Base-by-base conservation (phyloP, 2,888 invertebrate genomes). In the Tenthredo scrophulariae region DNA sequence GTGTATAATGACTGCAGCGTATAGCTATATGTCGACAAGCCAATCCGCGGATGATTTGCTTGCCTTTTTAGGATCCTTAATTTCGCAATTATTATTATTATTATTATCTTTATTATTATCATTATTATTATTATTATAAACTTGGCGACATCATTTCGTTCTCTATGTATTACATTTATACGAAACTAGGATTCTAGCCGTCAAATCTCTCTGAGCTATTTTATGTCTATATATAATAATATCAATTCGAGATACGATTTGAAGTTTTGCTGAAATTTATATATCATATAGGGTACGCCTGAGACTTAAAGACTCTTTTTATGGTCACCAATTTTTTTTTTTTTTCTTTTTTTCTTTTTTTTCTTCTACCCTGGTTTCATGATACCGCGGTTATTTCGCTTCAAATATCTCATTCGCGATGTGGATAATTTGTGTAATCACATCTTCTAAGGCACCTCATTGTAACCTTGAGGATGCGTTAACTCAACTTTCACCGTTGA, bases 401-500 rank as follows among this genome's bases (percentile, higher is more conserved):
- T 43, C 2, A 15, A 75, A 26, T 7, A 15, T 87, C 84, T 50
- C 85, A 58, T 70, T 70, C 22, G 9, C 74, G 40, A 40, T 43
- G 77, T 54, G 46, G 46, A 77, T 74, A 74, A 74, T 80, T 26
- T 84, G 43, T 77, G 29, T 77, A 77, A 77, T 77, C 77, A 54
- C 77, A 37, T 37, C 37, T 18, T 29, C 77, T 77, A 54, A 77
- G 77, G 10, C 77, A 77, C 46, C 26, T 43, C 26, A 54, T 65
- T 33, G 54, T 87, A 88, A 91, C 91, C 91, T 90, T 91, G 91
- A 89, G 87, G 89, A 90, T 90, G 89, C 89, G 88, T 88, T 89
- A 87, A 86, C 88, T 89, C 89, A 89, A 91, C 91, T 91, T 91
- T 91, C 91, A 91, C 91, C 86, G 84, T 85, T 86, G 86, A 86